Evolutionary conservation across 2,888 invertebrate genomes (phyloP), one percentile per base, ranked within the genome.

Genomic region (Eilema depressum): DNA sequence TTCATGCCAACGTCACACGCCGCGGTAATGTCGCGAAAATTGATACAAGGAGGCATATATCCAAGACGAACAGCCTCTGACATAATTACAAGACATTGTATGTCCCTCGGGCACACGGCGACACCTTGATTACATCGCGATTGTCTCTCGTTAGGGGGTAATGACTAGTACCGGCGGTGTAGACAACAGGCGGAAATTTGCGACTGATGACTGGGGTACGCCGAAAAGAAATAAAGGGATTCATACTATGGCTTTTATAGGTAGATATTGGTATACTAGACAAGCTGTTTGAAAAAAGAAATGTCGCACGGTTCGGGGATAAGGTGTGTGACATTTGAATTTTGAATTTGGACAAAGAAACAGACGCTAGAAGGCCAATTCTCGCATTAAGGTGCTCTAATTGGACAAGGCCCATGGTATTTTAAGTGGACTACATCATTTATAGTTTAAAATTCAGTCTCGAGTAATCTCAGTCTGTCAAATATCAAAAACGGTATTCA

Each of bases 51-150:
- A 57, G 70, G 73, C 68, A 70, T 80, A 76, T 76, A 82, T 81
- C 26, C 68, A 59, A 76, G 69, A 73, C 64, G 72, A 74, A 81
- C 71, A 71, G 68, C 71, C 67, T 61, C 57, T 73, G 69, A 76
- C 75, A 77, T 79, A 83, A 83, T 82, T 77, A 81, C 69, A 79
- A 81, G 79, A 73, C 75, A 73, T 72, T 76, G 83, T 79, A 70
- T 71, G 77, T 79, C 83, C 83, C 80, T 74, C 69, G 66, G 64
- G 75, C 76, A 65, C 66, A 70, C 69, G 76, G 75, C 74, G 66
- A 77, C 69, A 74, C 73, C 74, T 77, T 86, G 85, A 85, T 86
- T 83, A 86, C 81, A 63, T 66, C 76, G 69, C 80, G 74, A 79
- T 82, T 82, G 83, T 84, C 74, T 81, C 78, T 74, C 53, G 69